A percentile compares a stretch with the other conserved stretches of the same genome.
Evolutionary conservation across 2,888 invertebrate species (phyloP).

Genomic region (Aspidiotus destructor): DNA sequence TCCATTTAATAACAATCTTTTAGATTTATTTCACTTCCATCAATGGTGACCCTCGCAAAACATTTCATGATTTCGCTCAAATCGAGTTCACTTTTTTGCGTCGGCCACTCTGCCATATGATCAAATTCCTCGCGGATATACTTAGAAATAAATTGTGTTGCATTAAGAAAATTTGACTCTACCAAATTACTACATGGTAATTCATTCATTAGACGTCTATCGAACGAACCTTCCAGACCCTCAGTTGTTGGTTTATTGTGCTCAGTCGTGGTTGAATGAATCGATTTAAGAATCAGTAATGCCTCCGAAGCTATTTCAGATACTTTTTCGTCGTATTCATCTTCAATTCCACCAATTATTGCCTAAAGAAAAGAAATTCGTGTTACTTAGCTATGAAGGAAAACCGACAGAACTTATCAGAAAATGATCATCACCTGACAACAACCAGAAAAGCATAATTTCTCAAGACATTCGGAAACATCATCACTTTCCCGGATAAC

Average conservation of each 20-base stretch:
- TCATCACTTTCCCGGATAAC: no score
- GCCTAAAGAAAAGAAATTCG: background rate
- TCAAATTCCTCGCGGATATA: background rate
- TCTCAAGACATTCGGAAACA: background rate
- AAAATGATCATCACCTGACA: background rate
- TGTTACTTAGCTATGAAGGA: background rate
- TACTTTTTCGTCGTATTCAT: constrained; percentile 5
- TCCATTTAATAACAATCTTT: constrained; percentile 6
- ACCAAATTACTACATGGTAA: background rate
- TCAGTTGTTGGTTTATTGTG: background rate
- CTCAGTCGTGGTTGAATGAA: background rate
- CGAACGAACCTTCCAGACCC: background rate
- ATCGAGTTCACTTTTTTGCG: no score
- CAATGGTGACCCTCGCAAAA: background rate
- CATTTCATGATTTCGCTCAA: background rate
- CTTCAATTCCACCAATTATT: background rate
- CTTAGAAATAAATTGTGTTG: background rate
- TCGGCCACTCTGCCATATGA: background rate
- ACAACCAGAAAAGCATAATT: background rate
- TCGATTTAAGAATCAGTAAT: background rate
- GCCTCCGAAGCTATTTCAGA: background rate
- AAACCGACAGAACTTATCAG: background rate
- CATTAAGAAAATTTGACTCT: background rate
- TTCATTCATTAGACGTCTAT: background rate
- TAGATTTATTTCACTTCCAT: background rate